These are phyloP conservation scores for Melopsittacus undulatus DNA, from an alignment of 2,797 vertebrate genomes.

Conservation along the genomic window DNA sequence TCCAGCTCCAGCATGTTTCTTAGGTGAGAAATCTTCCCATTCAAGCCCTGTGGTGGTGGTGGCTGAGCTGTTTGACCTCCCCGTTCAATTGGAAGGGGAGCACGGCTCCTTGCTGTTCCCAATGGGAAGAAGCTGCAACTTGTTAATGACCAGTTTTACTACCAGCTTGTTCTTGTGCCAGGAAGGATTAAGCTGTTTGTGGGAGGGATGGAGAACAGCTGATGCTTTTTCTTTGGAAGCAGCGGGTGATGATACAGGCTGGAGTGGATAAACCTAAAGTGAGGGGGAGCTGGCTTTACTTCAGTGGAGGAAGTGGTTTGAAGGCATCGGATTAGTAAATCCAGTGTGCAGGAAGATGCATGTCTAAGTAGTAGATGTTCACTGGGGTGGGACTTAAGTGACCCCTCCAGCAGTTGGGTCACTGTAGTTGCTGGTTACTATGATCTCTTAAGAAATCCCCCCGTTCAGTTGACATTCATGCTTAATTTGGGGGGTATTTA, in stretches of 20 bases:
- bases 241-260: neutral
- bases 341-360: neutral
- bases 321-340: neutral
- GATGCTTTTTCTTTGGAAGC: conserved; percentile 18
- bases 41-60: rapidly evolving
- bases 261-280: neutral
- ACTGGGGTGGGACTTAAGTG: neutral
- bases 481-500: neutral
- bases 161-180: conserved; percentile 31
- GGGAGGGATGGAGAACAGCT: conserved; percentile 43
- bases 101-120: neutral
- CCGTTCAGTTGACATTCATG: rapidly evolving
- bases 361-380: neutral
- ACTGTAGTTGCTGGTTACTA: neutral
- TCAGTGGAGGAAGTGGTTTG: neutral
- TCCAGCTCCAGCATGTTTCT: neutral
- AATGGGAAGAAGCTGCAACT: neutral
- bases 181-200: conserved; percentile 54
- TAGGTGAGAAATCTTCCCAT: neutral
- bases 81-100: rapidly evolving
- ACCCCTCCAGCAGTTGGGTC: neutral
- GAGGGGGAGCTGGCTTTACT: neutral
- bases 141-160: neutral
- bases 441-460: neutral
- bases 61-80: neutral